These are phyloP conservation scores for Sphaeramia orbicularis DNA, from an alignment of 2,797 vertebrate species.

Conservation along the genomic window DNA sequence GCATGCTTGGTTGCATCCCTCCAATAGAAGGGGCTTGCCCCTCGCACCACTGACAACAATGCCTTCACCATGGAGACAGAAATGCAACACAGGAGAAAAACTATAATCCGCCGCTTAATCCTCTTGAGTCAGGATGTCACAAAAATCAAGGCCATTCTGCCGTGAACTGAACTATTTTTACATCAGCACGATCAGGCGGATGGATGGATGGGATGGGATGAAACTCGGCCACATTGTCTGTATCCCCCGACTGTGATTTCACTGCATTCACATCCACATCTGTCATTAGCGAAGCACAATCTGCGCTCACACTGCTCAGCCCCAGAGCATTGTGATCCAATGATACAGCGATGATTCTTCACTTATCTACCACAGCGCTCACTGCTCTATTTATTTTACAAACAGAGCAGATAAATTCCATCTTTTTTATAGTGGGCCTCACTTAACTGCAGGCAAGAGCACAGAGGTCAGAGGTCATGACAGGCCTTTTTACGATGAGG, in stretches of 20 bases:
- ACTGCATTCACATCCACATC: conserved; percentile 14
- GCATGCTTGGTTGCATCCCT: conserved; percentile 60
- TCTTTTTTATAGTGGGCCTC: conserved; percentile 5
- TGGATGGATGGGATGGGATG: conserved; percentile 14
- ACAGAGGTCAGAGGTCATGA: conserved; percentile 43
- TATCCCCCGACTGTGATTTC: conserved; percentile 27
- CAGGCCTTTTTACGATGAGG: conserved; percentile 35
- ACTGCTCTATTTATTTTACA: neutral
- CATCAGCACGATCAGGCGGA: conserved; percentile 8
- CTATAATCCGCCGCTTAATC: conserved; percentile 73
- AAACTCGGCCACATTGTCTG: conserved; percentile 18
- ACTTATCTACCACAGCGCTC: neutral
- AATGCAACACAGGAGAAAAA: conserved; percentile 23
- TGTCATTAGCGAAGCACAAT: conserved; percentile 13
- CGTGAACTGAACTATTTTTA: conserved; percentile 59
- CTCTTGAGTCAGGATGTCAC: conserved; percentile 57
- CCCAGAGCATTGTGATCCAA: conserved; percentile 2
- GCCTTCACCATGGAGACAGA: conserved; percentile 54
- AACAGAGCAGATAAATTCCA: neutral
- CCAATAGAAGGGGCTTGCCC: conserved; percentile 54
- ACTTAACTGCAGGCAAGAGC: conserved; percentile 2
- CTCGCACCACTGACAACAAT: conserved; percentile 45
- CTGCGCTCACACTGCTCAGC: conserved; percentile 23
- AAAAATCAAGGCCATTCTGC: conserved; percentile 55
- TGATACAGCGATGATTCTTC: conserved; percentile 3